Base-by-base conservation (phyloP, 2,797 vertebrate genomes). In the Perodicticus potto region DNA sequence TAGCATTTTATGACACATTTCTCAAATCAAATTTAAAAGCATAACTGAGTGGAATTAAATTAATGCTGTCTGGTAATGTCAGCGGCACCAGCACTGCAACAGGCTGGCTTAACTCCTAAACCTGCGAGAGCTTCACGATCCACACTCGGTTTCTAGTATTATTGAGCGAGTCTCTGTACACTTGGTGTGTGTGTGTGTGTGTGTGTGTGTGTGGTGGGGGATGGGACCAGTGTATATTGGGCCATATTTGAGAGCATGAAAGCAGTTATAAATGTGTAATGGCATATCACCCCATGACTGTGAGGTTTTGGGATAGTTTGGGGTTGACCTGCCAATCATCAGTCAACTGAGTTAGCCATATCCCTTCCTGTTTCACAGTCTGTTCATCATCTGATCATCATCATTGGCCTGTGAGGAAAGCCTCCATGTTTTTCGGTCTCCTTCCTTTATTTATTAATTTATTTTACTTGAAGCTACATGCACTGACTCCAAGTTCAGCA, bases 21-120 rank as follows among this genome's bases (percentile, higher is more conserved):
- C 97, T 97, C 98, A 98, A 98, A 98, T 98, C 98, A 98, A 98
- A 98, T 98, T 98, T 98, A 98, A 99, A 98, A 98, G 98, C 98
- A 98, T 98, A 99, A 98, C 98, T 98, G 98, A 98, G 97, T 98
- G 93, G 98, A 98, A 99, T 98, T 98, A 98, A 98, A 98, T 98
- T 98, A 98, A 98, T 98, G 97, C 97, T 4, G 86, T 97, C 98
- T 98, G 98, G 97, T 98, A 98, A 98, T 98, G 97, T 98, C 97
- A 98, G 98, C 95, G 65, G 97, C 94, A 93, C 83, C 6, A 10
- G 96, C 93, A 87, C 94, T 70, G 77, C 37, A 91, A 97, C 89
- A 91, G 96, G 97, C 97, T 97, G 98, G 97, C 97, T 98, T 98
- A 98, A 89, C 67, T 98, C 49, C 94, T 98, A 98, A 98, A 98